Conservation (phyloP, 2,888 invertebrate genomes). For the Melipona beecheii region DNA sequence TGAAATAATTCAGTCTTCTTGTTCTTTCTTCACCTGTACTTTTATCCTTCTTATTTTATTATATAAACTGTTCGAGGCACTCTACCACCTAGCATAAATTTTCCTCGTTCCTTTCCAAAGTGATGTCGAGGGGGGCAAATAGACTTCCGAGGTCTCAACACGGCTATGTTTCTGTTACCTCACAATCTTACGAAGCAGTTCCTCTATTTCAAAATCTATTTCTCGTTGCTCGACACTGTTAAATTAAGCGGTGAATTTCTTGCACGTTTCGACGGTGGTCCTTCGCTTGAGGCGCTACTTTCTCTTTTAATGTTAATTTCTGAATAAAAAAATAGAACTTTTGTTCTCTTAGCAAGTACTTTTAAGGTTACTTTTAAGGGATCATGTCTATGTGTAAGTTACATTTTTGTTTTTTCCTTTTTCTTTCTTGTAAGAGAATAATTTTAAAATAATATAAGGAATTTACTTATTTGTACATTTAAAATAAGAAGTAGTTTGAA, state of each 20-base stretch:
- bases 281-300: slow-evolving; percentile 70
- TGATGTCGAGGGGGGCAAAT: slow-evolving; percentile 70
- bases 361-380: too few species aligned
- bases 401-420: too few species aligned
- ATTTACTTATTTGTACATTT: too few species aligned
- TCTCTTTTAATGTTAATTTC: slow-evolving; percentile 75
- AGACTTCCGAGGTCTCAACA: slow-evolving; percentile 75
- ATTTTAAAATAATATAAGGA: too few species aligned
- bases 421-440: too few species aligned
- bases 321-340: slow-evolving; percentile 32
- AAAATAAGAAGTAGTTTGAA: too few species aligned
- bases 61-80: slow-evolving; percentile 65
- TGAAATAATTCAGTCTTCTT: slow-evolving; percentile 14
- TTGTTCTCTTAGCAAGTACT: not conserved
- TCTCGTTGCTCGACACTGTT: slow-evolving; percentile 61
- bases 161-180: slow-evolving; percentile 76
- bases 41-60: slow-evolving; percentile 44
- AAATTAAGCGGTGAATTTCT: slow-evolving; percentile 60
- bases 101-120: slow-evolving; percentile 66
- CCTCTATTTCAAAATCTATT: slow-evolving; percentile 71
- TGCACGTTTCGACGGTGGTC: slow-evolving; percentile 71
- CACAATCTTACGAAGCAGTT: slow-evolving; percentile 72
- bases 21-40: slow-evolving; percentile 55
- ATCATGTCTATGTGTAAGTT: too few species aligned
- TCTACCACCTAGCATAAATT: slow-evolving; percentile 60